Conservation (phyloP, 2,113 vertebrate genomes). For the Parus major region DNA sequence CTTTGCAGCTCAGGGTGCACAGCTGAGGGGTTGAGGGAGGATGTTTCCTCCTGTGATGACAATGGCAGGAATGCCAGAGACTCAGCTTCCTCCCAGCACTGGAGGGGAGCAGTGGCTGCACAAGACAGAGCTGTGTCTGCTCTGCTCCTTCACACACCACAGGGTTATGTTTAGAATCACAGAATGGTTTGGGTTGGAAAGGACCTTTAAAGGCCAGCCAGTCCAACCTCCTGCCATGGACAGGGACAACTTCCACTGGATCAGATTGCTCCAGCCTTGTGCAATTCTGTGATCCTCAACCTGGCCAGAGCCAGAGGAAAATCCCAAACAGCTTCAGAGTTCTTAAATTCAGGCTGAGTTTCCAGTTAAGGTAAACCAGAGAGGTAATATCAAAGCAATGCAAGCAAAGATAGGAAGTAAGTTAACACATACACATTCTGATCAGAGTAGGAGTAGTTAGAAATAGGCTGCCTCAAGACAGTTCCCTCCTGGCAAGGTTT, state of each 20-base stretch:
- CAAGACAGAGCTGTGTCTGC: background rate
- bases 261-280: background rate
- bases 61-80: background rate
- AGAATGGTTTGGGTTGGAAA: background rate
- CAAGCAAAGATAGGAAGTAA: background rate
- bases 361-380: background rate
- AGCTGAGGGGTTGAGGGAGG: background rate
- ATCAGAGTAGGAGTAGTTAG: background rate
- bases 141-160: background rate
- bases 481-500: background rate
- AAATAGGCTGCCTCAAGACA: background rate
- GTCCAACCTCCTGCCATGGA: background rate
- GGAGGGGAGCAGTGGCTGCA: background rate
- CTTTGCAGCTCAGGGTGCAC: background rate
- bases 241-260: background rate
- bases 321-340: background rate
- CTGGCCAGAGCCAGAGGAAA: background rate
- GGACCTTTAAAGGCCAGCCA: background rate
- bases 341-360: background rate
- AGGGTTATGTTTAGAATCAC: background rate
- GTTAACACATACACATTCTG: background rate
- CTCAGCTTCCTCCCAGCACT: background rate
- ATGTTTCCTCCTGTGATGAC: background rate
- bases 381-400: background rate
- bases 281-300: background rate